A percentile compares a stretch with the other conserved stretches of the same genome.
phyloP scores from a whole-genome alignment of 2,113 vertebrate genomes.

The Tympanuchus pallidicinctus region DNA sequence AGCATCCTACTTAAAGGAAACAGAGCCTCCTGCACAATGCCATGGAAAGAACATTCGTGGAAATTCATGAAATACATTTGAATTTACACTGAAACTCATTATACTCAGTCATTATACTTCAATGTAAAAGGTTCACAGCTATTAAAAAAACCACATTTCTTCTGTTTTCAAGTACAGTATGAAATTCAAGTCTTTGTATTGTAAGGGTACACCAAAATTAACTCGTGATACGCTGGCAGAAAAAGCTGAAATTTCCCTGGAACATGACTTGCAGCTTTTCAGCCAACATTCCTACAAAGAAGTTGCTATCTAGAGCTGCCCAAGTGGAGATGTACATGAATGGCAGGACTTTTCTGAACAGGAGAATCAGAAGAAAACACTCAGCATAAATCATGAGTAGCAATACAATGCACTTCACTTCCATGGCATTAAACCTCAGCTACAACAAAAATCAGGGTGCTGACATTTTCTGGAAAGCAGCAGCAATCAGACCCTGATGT shows the following conservation, averaged over 20 bases:
- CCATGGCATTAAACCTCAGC: background rate
- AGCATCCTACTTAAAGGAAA: background rate
- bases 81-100: background rate
- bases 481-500: fast-evolving
- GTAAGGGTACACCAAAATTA: background rate
- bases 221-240: background rate
- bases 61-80: background rate
- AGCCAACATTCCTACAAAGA: background rate
- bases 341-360: background rate
- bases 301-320: background rate
- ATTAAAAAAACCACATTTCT: background rate
- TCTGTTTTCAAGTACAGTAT: background rate
- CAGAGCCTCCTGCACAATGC: background rate
- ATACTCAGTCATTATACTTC: background rate
- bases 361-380: background rate
- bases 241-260: background rate
- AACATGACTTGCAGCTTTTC: background rate
- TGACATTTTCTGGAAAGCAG: background rate
- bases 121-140: background rate
- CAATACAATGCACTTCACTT: background rate
- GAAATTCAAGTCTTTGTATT: background rate
- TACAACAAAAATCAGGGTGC: background rate
- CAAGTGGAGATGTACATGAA: background rate
- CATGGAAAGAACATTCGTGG: background rate
- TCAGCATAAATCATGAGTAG: background rate